Base-by-base conservation (phyloP, 2,888 invertebrate species). In the Acleris holmiana region DNA sequence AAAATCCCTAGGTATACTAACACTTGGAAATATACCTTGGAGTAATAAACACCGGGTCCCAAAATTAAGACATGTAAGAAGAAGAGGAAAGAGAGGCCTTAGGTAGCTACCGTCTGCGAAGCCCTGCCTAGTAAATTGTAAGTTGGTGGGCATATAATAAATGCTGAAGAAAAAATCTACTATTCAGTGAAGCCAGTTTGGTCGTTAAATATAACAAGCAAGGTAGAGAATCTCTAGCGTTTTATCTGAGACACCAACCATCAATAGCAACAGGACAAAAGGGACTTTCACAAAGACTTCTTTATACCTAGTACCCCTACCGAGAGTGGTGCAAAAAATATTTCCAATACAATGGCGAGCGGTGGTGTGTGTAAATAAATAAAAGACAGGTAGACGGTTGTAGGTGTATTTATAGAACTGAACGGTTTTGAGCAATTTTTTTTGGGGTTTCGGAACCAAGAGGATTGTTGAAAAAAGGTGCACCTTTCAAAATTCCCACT, bases 301-400 rank as follows among this genome's bases (percentile, higher is more conserved):
- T 84, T 86, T 88, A 84, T 88, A n/a, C n/a, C n/a, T n/a, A 79
- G 79, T 76, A 75, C 75, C 75, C 73, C 73, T 70, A 67, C 66
- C 71, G 80, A 71, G 69, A 80, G 76, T 76, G 75, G 78, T 69
- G 83, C 79, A 88, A 88, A 88, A 86, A 86, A 82, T 70, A 65
- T 69, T 69, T 72, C 61, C 72, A 71, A 73, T 74, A 80, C 79
- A 80, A 83, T 83, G 77, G 79, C 71, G 80, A 84, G 83, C 82
- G 83, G 86, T 87, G 85, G 83, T 86, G 86, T 89, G 89, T 84
- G 87, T 91, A 89, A 90, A 91, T 86, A 84, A 82, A 80, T 86
- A 84, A 82, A 80, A 76, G 72, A 88, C 91, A 91, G 91, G 91
- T 91, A 91, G 90, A 86, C 79, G 85, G 82, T 90, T 87, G 89